Conservation (phyloP, 2,113 vertebrate species). For the Mastomys coucha region DNA sequence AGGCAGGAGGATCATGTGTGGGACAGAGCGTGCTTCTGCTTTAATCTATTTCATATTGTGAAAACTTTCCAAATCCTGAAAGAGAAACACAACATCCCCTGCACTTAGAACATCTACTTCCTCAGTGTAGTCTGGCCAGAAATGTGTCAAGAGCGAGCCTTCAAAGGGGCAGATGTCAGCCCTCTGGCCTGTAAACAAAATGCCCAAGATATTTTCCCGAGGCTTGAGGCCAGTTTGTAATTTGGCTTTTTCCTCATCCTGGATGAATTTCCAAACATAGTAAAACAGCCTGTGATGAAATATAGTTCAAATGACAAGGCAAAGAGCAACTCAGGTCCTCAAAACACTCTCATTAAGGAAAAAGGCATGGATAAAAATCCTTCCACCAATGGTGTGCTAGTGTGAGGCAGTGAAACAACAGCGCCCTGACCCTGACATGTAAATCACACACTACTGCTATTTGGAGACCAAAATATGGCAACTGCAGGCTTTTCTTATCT, state of each 20-base stretch:
- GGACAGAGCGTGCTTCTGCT: background rate
- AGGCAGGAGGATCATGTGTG: background rate
- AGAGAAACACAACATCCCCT: background rate
- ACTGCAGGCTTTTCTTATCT: background rate
- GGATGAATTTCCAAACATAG: slow-evolving; percentile 40
- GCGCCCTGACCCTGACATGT: background rate
- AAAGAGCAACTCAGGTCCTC: slow-evolving; percentile 46
- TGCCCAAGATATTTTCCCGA: background rate
- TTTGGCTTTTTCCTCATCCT: slow-evolving; percentile 16
- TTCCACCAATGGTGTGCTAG: background rate
- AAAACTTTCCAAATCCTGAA: slow-evolving; percentile 22
- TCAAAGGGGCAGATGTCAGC: slow-evolving; percentile 49
- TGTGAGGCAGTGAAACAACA: slow-evolving; percentile 26
- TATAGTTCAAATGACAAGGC: slow-evolving; percentile 48
- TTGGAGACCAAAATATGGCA: background rate
- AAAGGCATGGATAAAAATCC: background rate
- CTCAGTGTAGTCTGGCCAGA: slow-evolving; percentile 32
- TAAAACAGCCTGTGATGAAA: slow-evolving; percentile 13
- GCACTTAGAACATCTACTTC: background rate
- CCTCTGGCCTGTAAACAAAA: slow-evolving; percentile 39
- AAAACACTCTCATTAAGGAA: slow-evolving; percentile 42
- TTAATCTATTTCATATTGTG: slow-evolving; percentile 33
- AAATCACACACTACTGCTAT: background rate
- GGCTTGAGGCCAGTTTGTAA: background rate
- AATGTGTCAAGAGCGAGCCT: slow-evolving; percentile 38